phyloP scores from a whole-genome alignment of 2,888 invertebrate genomes.

The Lordiphosa fenestrarum region DNA sequence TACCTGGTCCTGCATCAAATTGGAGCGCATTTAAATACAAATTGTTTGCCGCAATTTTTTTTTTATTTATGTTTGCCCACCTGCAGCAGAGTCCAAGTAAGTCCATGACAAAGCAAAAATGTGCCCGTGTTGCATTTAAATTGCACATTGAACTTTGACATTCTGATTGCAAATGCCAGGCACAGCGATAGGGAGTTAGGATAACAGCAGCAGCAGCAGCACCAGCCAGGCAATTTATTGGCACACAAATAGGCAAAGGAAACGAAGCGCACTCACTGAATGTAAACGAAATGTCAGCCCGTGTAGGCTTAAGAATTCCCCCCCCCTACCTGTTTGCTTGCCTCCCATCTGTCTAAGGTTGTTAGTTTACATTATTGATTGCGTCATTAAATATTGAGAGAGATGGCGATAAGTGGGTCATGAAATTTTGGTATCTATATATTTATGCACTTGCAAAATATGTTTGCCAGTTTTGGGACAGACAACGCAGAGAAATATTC shows the following conservation, averaged over 20 bases:
- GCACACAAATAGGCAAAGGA: constrained; percentile 62
- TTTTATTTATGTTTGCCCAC: constrained; percentile 15
- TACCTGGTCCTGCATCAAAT: constrained; percentile 41
- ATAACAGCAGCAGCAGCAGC: constrained; percentile 28
- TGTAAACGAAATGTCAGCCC: constrained; percentile 52
- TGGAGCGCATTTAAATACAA: constrained; percentile 66
- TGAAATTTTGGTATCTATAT: no score
- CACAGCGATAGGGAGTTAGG: constrained; percentile 48
- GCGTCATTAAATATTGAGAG: constrained; percentile 65
- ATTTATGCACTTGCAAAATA: no score
- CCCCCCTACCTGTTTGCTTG: not conserved
- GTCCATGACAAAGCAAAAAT: constrained; percentile 39
- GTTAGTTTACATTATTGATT: constrained; percentile 68
- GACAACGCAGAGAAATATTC: no score
- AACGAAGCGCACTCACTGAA: constrained; percentile 57
- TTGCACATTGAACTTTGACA: constrained; percentile 74
- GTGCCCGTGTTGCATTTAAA: constrained; percentile 69
- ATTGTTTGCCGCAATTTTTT: constrained; percentile 58
- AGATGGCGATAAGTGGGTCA: no score
- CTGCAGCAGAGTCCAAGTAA: constrained; percentile 12
- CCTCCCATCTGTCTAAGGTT: constrained; percentile 9
- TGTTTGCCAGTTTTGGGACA: no score
- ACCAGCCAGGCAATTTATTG: constrained; percentile 54
- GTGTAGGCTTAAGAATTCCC: constrained; percentile 33
- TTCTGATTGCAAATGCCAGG: constrained; percentile 52